Evolutionary conservation across 35 echinoderm and acorn worm species (phyloP).

Genomic region (Apostichopus parvimensis): DNA sequence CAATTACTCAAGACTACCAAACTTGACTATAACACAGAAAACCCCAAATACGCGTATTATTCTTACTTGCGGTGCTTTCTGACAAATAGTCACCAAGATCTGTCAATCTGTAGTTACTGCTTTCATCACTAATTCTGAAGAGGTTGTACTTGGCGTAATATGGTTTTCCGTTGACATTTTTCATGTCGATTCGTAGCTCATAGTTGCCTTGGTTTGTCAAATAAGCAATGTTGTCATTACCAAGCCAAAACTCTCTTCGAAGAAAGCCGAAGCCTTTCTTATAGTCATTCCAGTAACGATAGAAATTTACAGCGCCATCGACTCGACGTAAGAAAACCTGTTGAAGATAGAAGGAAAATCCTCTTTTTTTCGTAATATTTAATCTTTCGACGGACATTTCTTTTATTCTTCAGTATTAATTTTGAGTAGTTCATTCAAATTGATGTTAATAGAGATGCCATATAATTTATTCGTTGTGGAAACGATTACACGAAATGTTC

Average conservation of each 20-base stretch:
- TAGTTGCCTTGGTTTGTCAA: slow-evolving; percentile 23
- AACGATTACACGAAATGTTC: no score
- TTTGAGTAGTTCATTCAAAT: no score
- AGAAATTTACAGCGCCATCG: slow-evolving; percentile 32
- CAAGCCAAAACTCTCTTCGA: slow-evolving; percentile 7
- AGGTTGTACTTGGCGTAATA: background rate
- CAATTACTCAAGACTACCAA: no score
- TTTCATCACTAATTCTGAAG: slow-evolving; percentile 11
- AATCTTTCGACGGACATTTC: no score
- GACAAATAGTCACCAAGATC: background rate
- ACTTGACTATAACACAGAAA: no score
- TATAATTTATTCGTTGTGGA: no score
- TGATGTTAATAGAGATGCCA: no score
- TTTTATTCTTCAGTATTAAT: no score
- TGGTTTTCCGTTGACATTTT: background rate
- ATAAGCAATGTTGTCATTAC: slow-evolving; percentile 16
- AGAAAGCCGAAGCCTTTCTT: slow-evolving; percentile 7
- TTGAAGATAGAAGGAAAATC: background rate
- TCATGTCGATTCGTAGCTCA: background rate
- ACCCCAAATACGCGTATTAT: no score
- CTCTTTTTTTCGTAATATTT: no score
- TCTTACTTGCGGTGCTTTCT: background rate
- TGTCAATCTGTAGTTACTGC: slow-evolving; percentile 2
- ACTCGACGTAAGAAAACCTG: background rate
- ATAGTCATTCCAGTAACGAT: slow-evolving; percentile 25